A percentile compares a stretch with the other conserved stretches of the same genome.
These are phyloP conservation scores for Neogobius melanostomus DNA, from an alignment of 2,113 vertebrate species.

Conservation along the genomic window DNA sequence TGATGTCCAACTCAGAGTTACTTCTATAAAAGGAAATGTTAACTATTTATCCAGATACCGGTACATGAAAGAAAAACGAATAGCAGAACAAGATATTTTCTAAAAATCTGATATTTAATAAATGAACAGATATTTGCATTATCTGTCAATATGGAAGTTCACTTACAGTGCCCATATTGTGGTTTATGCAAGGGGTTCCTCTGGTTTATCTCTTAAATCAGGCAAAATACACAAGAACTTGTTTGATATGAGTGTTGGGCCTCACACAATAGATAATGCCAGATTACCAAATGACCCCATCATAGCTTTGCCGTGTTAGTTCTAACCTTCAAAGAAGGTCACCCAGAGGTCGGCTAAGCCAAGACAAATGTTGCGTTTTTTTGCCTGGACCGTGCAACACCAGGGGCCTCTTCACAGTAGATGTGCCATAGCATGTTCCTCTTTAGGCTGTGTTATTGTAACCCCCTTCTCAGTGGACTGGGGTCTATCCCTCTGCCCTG, in stretches of 20 bases:
- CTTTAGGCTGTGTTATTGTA: constrained; percentile 61
- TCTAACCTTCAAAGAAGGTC: constrained; percentile 28
- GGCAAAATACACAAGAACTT: too few relatives aligned
- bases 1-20: constrained; percentile 58
- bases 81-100: too few relatives aligned
- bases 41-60: constrained; percentile 38
- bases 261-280: too few relatives aligned
- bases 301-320: constrained; percentile 14
- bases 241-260: too few relatives aligned
- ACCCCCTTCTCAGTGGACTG: constrained; percentile 38
- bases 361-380: constrained; percentile 16
- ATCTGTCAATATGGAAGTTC: too few relatives aligned
- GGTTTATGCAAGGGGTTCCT: too few relatives aligned
- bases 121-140: too few relatives aligned
- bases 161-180: too few relatives aligned
- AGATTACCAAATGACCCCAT: constrained; percentile 17
- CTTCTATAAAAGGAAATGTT: constrained; percentile 76
- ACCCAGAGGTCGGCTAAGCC: constrained; percentile 33
- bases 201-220: too few relatives aligned
- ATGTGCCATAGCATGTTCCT: constrained; percentile 33
- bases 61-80: constrained; percentile 15
- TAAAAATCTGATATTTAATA: too few relatives aligned
- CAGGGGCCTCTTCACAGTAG: constrained; percentile 21
- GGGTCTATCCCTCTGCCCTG: constrained; percentile 60
- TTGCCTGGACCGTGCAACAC: constrained; percentile 9